phyloP scores from a whole-genome alignment of 2,113 vertebrate species.

The Takifugu bimaculatus region DNA sequence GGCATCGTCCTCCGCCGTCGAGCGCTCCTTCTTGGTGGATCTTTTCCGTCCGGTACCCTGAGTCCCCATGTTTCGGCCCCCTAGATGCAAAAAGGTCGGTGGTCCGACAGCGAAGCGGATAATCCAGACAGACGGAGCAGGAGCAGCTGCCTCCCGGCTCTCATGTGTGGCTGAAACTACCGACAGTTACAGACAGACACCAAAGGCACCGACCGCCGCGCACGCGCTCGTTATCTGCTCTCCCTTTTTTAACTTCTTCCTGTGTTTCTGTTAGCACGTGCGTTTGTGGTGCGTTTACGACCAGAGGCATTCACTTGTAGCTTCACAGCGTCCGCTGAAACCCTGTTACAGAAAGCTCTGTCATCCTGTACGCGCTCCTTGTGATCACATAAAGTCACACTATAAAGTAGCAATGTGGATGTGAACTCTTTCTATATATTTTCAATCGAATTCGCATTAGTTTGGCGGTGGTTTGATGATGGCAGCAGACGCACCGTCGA shows the following conservation, averaged over 20 bases:
- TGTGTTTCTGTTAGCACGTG: conserved; percentile 51
- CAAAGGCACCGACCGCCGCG: neutral
- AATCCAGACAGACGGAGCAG: conserved; percentile 18
- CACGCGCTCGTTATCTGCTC: conserved; percentile 40
- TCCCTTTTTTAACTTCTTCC: conserved; percentile 64
- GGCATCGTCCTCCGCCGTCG: conserved; percentile 89
- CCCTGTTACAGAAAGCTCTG: neutral
- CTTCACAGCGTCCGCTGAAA: neutral
- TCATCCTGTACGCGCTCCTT: neutral
- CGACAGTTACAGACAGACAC: conserved; percentile 1
- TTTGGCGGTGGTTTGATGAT: too few relatives aligned
- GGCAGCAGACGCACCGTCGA: too few relatives aligned
- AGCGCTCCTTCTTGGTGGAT: conserved; percentile 82
- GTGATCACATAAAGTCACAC: too few relatives aligned
- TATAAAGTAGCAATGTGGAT: too few relatives aligned
- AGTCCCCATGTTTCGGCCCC: conserved; percentile 79
- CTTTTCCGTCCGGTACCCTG: conserved; percentile 86
- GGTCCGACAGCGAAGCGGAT: conserved; percentile 2
- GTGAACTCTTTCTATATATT: too few relatives aligned
- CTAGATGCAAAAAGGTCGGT: neutral
- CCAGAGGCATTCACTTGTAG: neutral
- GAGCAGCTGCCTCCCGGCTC: neutral
- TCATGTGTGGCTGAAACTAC: conserved; percentile 18
- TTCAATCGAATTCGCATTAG: too few relatives aligned
- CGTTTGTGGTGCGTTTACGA: conserved; percentile 1